phyloP scores from a whole-genome alignment of 1,140 invertebrate species.

The Drosophila kikkawai region DNA sequence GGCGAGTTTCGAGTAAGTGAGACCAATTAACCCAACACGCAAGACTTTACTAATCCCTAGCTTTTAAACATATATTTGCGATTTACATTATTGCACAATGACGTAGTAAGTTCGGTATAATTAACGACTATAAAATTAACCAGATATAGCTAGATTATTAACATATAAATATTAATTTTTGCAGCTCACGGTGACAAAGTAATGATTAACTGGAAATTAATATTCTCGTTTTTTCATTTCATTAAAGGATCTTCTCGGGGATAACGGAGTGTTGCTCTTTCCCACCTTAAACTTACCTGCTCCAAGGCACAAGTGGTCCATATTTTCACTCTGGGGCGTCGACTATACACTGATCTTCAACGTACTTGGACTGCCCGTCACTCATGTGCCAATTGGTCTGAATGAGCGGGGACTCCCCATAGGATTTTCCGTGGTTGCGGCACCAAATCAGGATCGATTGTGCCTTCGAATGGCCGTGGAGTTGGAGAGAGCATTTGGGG shows the following conservation, averaged over 20 bases:
- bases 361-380: slow-evolving; percentile 90
- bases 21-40: neutral
- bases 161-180: neutral
- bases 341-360: slow-evolving; percentile 91
- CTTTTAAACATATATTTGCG: too few species aligned
- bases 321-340: slow-evolving; percentile 87
- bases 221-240: neutral
- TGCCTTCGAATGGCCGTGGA: slow-evolving; percentile 91
- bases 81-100: neutral
- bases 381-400: slow-evolving; percentile 90
- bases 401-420: slow-evolving; percentile 89
- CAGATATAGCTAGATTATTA: neutral
- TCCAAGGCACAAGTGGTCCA: slow-evolving; percentile 88
- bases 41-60: neutral
- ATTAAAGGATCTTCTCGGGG: slow-evolving; percentile 86
- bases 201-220: neutral
- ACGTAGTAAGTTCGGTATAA: neutral
- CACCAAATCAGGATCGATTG: slow-evolving; percentile 89
- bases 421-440: slow-evolving; percentile 90
- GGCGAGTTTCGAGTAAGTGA: slow-evolving; percentile 62
- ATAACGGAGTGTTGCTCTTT: slow-evolving; percentile 91
- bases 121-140: neutral
- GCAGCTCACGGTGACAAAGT: neutral
- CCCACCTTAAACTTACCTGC: slow-evolving; percentile 89
- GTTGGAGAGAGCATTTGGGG: slow-evolving; percentile 92